These are phyloP conservation scores for Merodon equestris DNA, from an alignment of 2,888 invertebrate genomes.

Conservation along the genomic window DNA sequence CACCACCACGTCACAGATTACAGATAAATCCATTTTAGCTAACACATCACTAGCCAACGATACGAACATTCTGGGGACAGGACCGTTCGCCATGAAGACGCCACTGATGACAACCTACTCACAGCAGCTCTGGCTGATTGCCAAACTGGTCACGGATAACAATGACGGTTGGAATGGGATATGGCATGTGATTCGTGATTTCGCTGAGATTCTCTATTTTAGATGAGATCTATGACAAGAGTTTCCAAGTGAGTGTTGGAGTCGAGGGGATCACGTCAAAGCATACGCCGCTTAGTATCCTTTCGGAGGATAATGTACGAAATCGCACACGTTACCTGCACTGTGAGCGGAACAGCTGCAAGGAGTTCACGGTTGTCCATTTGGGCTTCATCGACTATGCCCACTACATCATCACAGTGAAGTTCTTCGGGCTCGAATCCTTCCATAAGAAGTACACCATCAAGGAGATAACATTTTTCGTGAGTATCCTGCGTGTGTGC, in stretches of 20 bases:
- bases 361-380: slow-evolving; percentile 93
- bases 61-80: slow-evolving; percentile 83
- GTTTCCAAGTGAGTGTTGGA: slow-evolving; percentile 90
- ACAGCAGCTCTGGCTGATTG: slow-evolving; percentile 96
- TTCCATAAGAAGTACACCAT: slow-evolving; percentile 92
- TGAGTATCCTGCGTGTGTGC: too few species aligned
- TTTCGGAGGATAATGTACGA: slow-evolving; percentile 83
- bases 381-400: slow-evolving; percentile 93
- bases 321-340: slow-evolving; percentile 91
- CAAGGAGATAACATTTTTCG: slow-evolving; percentile 90
- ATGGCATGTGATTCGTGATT: too few species aligned
- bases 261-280: slow-evolving; percentile 90
- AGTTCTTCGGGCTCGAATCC: slow-evolving; percentile 90
- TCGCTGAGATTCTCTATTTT: slow-evolving; percentile 57
- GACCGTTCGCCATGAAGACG: slow-evolving; percentile 92
- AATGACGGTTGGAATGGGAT: slow-evolving; percentile 84
- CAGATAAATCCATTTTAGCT: slow-evolving; percentile 80
- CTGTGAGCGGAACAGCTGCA: slow-evolving; percentile 90
- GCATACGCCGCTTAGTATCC: slow-evolving; percentile 84
- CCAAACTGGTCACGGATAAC: slow-evolving; percentile 90
- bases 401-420: slow-evolving; percentile 91
- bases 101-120: slow-evolving; percentile 92
- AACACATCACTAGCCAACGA: slow-evolving; percentile 80
- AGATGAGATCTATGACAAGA: slow-evolving; percentile 95
- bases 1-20: slow-evolving; percentile 80